Percentiles rank a stretch among this genome's conserved stretches.
phyloP scores from a whole-genome alignment of 1,140 invertebrate species.

The Pantala flavescens region DNA sequence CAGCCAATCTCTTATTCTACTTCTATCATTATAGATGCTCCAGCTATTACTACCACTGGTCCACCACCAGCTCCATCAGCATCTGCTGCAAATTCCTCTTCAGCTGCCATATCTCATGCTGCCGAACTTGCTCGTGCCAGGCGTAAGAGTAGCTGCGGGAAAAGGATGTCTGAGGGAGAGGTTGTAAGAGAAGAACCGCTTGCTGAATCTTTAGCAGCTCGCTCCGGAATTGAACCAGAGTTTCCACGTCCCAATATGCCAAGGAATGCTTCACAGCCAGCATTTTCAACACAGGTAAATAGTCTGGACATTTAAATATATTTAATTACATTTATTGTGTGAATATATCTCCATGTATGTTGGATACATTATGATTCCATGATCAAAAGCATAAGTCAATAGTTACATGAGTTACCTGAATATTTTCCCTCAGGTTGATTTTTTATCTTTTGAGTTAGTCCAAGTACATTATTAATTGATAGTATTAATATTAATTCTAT shows the following conservation, averaged over 20 bases:
- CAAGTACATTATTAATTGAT: no score
- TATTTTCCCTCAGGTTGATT: no score
- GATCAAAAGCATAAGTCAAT: no score
- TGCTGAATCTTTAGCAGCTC: neutral
- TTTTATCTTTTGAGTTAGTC: no score
- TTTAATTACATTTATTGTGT: no score
- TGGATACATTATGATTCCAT: no score
- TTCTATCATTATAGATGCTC: neutral
- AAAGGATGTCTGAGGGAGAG: neutral
- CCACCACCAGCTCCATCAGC: neutral
- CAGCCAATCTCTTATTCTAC: no score
- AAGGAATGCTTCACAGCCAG: constrained; percentile 71
- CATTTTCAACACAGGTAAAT: constrained; percentile 61
- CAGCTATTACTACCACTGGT: neutral
- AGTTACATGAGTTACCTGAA: no score
- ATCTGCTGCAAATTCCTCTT: neutral
- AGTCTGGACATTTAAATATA: no score
- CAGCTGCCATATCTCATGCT: neutral
- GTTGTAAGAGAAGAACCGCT: neutral
- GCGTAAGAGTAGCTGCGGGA: neutral
- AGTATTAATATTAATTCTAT: no score
- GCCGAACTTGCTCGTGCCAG: neutral
- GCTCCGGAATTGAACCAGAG: neutral
- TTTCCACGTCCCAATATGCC: constrained; percentile 46
- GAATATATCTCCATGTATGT: no score